Evolutionary conservation across 2,113 vertebrate species (phyloP).

Genomic region (Varanus komodoensis): DNA sequence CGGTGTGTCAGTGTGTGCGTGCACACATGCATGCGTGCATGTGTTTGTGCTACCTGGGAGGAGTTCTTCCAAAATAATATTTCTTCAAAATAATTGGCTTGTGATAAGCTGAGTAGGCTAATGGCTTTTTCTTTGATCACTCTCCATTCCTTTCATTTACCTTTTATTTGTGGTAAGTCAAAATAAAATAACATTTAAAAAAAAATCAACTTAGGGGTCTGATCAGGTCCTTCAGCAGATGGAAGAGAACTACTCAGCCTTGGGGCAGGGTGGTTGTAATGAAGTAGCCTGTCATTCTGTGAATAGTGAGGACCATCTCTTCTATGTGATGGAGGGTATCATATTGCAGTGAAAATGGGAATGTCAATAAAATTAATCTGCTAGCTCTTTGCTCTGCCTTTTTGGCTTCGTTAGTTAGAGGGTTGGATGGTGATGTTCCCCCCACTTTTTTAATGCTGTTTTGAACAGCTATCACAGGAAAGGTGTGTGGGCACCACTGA

Average conservation of each 20-base stretch:
- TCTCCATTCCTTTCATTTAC: conserved; percentile 63
- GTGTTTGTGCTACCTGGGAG: conserved; percentile 56
- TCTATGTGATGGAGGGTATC: conserved; percentile 93
- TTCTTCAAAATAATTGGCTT: conserved; percentile 45
- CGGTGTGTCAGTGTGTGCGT: conserved; percentile 43
- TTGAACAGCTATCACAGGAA: conserved; percentile 48
- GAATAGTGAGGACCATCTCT: conserved; percentile 93
- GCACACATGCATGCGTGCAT: not conserved
- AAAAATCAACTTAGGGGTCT: conserved; percentile 83
- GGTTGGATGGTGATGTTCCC: conserved; percentile 66
- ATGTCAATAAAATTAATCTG: conserved; percentile 99
- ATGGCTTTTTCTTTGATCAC: conserved; percentile 69
- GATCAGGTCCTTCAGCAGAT: conserved; percentile 90
- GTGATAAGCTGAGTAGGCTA: conserved; percentile 24
- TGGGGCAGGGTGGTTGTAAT: conserved; percentile 90
- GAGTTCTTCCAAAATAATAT: conserved; percentile 51
- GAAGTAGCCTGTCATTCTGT: conserved; percentile 98
- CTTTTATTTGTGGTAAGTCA: conserved; percentile 64
- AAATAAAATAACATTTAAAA: conserved; percentile 53
- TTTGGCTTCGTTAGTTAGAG: conserved; percentile 77
- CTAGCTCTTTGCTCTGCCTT: conserved; percentile 92
- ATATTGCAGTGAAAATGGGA: conserved; percentile 99
- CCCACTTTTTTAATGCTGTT: conserved; percentile 17
- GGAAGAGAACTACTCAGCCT: conserved; percentile 88
- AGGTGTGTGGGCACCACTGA: conserved; percentile 62